phyloP scores from a whole-genome alignment of 2,888 invertebrate species.

The Stomorhina lunata region DNA sequence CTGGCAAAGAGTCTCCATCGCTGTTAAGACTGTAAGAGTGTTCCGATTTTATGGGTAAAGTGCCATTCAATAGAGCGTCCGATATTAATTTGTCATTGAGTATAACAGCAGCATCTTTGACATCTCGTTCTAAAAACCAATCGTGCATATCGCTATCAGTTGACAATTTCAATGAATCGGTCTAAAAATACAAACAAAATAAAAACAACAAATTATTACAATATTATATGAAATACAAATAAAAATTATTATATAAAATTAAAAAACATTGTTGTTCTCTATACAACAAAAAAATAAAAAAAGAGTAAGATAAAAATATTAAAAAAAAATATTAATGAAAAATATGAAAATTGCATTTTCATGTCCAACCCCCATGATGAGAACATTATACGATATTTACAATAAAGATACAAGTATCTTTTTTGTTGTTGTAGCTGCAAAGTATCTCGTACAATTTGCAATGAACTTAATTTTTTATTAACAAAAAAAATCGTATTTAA shows the following conservation, averaged over 20 bases:
- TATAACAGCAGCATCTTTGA: slow-evolving; percentile 84
- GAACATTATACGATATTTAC: not conserved
- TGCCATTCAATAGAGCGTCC: slow-evolving; percentile 86
- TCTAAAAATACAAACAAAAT: slow-evolving; percentile 79
- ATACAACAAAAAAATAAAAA: not conserved
- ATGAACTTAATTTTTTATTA: too few species aligned
- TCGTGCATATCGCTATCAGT: slow-evolving; percentile 85
- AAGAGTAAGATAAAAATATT: not conserved
- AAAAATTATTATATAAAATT: slow-evolving; percentile 9
- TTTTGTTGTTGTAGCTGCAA: not conserved
- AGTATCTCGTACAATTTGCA: slow-evolving; percentile 14
- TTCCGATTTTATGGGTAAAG: slow-evolving; percentile 92
- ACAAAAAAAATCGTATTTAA: not conserved
- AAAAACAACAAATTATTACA: slow-evolving; percentile 29
- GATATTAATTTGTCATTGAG: slow-evolving; percentile 89
- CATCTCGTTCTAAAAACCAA: slow-evolving; percentile 86
- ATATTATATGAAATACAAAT: not conserved
- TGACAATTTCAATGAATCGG: slow-evolving; percentile 83
- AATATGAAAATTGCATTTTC: slow-evolving; percentile 53
- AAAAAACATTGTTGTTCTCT: not conserved
- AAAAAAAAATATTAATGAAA: slow-evolving; percentile 14
- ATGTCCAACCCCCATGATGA: slow-evolving; percentile 35
- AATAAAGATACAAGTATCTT: not conserved
- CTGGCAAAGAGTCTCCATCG: slow-evolving; percentile 86
- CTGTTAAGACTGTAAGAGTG: slow-evolving; percentile 93